Base-by-base conservation (phyloP, 2,113 vertebrate species). In the Sitta europaea region DNA sequence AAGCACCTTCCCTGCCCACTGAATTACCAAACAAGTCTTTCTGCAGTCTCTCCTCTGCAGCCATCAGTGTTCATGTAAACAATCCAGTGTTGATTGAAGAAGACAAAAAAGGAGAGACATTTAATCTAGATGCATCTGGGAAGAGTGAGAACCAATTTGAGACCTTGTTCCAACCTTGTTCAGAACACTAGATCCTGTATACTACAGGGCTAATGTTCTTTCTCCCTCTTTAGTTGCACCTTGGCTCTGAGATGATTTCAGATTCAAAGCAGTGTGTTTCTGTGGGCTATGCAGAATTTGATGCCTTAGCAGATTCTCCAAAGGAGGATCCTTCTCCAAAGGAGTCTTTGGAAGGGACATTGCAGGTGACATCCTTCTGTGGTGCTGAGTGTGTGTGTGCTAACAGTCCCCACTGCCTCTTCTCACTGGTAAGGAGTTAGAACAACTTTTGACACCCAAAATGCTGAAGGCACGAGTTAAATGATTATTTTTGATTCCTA, bases 391-490 rank as follows among this genome's bases (percentile, higher is more conserved):
- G 27, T 36, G 27, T 43, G 82, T 4, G 10, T 93, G 86, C 55
- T 88, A 71, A 47, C 27, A 45, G 58, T 71, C 55, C 67, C 67
- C 55, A 45, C 42, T 80, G 86, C 50, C 33, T 92, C 16, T 83
- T 90, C 92, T 86, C 63, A 45, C 57, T 84, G 83, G 63, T 79
- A 74, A 53, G 31, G 76, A 89, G 10, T 84, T 86, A 74, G 59
- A 78, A 59, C n/a, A 89, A 78, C 83, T 95, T 97, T 94, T 96
- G 94, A 92, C 82, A 47, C 31, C 55, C 62, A 81, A 75, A 42
- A n/a, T 89, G 22, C 51, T 93, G 51, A 92, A 93, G 47, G 24
- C 21, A 88, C 63, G 51, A 94, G 59, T 92, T 92, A 93, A 76
- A 90, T 0, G 6, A 66, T 82, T 6, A 47, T 82, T 71, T 97